These are phyloP conservation scores for Coendou prehensilis DNA, from an alignment of 2,797 vertebrate genomes.

Conservation along the genomic window DNA sequence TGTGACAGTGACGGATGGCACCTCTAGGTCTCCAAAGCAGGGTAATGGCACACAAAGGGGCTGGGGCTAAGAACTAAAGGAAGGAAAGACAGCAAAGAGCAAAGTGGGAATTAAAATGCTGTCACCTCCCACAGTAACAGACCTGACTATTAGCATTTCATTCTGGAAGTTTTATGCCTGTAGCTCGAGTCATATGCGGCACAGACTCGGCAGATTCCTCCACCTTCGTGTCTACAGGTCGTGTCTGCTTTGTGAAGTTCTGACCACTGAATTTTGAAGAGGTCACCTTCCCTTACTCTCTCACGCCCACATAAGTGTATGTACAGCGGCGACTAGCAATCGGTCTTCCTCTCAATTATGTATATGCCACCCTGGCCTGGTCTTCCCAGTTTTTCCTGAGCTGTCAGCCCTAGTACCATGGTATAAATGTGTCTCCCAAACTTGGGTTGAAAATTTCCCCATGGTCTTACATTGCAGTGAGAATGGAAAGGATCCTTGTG, in stretches of 20 bases:
- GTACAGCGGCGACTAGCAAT: no score
- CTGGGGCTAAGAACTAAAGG: background rate
- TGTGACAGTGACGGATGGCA: background rate
- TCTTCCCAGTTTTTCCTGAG: background rate
- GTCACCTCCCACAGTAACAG: background rate
- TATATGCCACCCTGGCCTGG: background rate
- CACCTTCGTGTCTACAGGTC: no score
- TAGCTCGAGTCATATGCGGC: accelerated
- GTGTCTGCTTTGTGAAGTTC: background rate
- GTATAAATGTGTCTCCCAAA: no score
- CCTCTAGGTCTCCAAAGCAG: background rate
- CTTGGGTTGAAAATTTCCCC: background rate
- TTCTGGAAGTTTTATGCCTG: background rate
- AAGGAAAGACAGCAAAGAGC: background rate
- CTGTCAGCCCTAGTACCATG: no score
- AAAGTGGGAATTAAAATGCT: accelerated
- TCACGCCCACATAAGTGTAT: background rate
- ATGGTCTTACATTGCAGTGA: background rate
- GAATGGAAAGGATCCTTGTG: background rate
- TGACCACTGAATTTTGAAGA: background rate
- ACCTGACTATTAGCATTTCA: accelerated
- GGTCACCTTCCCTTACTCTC: background rate
- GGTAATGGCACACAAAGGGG: background rate
- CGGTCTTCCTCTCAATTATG: background rate
- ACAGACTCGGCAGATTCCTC: background rate